These are phyloP conservation scores for Artibeus jamaicensis DNA, from an alignment of 2,797 vertebrate genomes.

Conservation along the genomic window DNA sequence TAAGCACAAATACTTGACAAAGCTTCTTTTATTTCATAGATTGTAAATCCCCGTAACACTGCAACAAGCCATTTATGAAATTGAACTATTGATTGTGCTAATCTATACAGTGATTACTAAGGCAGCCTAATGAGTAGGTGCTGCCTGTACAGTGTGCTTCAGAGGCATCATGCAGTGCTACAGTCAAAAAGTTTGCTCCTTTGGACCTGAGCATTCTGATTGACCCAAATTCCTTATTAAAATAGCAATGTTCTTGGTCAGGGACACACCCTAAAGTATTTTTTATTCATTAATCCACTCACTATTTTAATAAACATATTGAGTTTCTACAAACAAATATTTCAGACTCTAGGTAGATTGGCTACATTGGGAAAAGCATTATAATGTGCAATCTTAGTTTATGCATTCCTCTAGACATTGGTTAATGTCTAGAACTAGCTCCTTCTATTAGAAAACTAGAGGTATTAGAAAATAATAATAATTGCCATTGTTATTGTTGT, in stretches of 20 bases:
- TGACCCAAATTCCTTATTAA: not conserved
- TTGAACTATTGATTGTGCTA: conserved; percentile 64
- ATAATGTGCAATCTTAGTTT: not conserved
- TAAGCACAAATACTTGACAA: conserved; percentile 71
- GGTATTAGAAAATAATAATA: not conserved
- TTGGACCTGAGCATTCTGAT: not conserved
- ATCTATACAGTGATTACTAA: conserved; percentile 52
- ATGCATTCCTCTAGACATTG: not conserved
- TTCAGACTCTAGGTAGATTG: not conserved
- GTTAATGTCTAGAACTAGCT: not conserved
- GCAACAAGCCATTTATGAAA: conserved; percentile 66
- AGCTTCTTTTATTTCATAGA: conserved; percentile 73
- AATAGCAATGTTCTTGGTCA: not conserved
- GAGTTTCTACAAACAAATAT: not conserved
- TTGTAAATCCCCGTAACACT: conserved; percentile 42
- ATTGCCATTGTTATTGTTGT: not conserved
- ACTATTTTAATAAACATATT: conserved; percentile 10
- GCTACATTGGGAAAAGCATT: not conserved
- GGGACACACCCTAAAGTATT: not conserved
- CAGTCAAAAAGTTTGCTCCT: not conserved
- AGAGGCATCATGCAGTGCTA: not conserved
- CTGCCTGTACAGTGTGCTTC: not conserved
- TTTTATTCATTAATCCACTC: not conserved
- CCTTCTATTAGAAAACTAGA: not conserved
- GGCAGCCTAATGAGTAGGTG: not conserved